These are phyloP conservation scores for Elaphurus davidianus DNA, from an alignment of 2,113 vertebrate genomes.

Conservation along the genomic window DNA sequence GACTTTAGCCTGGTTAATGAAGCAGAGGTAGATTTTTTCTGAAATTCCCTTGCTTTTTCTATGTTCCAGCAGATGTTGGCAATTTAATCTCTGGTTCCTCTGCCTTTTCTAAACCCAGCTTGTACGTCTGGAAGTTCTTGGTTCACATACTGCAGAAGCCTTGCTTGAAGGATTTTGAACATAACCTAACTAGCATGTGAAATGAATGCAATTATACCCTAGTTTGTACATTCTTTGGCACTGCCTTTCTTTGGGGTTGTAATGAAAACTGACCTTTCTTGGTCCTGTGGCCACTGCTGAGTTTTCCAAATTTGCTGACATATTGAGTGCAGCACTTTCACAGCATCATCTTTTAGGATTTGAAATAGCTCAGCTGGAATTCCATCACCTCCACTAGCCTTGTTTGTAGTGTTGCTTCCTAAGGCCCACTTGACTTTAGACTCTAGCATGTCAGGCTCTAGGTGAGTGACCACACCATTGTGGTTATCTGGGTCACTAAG, in stretches of 20 bases:
- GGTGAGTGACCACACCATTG: not conserved
- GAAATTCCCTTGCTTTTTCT: not conserved
- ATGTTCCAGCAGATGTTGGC: not conserved
- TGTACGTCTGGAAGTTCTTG: not conserved
- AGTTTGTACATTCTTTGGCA: not conserved
- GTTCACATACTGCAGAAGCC: not conserved
- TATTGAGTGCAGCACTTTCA: not conserved
- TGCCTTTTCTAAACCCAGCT: not conserved
- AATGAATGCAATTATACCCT: not conserved
- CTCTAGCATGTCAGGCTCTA: not conserved
- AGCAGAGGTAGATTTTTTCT: not conserved
- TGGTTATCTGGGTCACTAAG: not conserved
- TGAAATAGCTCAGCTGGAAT: not conserved
- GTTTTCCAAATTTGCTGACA: not conserved
- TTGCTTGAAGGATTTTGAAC: not conserved
- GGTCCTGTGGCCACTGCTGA: not conserved
- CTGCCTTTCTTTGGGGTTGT: not conserved
- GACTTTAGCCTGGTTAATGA: not conserved
- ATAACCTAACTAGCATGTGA: not conserved
- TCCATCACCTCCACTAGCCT: not conserved
- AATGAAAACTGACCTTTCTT: not conserved
- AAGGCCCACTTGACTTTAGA: not conserved
- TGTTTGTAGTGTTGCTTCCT: not conserved
- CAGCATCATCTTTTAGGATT: not conserved
- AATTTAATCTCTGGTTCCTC: not conserved